Conservation (phyloP, 2,888 invertebrate genomes). For the Therioaphis trifolii region DNA sequence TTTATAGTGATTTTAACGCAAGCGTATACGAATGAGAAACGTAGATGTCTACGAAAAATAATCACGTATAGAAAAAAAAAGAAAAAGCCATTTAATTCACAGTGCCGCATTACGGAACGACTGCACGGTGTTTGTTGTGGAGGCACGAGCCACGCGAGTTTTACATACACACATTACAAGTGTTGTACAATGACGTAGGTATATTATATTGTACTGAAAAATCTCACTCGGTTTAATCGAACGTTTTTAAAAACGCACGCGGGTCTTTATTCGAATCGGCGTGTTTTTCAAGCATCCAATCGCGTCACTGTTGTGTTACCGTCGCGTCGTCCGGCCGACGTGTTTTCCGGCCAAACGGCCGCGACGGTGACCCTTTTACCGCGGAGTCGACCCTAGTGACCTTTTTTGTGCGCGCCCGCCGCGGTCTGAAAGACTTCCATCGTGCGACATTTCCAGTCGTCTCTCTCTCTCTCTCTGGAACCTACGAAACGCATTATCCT, state of each 20-base stretch:
- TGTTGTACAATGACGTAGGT: no score
- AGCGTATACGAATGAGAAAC: no score
- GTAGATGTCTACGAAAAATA: no score
- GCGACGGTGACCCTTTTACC: slow-evolving; percentile 10
- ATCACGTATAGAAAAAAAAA: no score
- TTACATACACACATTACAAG: no score
- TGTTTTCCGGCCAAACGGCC: no score
- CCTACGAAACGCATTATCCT: background rate
- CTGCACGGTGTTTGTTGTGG: background rate
- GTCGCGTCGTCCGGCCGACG: no score
- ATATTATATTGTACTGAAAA: no score
- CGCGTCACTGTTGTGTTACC: background rate
- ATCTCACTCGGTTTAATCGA: no score
- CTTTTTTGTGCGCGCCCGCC: slow-evolving; percentile 27
- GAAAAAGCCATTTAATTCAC: no score
- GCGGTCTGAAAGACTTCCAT: slow-evolving; percentile 14
- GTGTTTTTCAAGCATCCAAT: background rate
- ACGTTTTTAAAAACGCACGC: background rate
- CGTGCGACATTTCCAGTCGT: slow-evolving; percentile 38
- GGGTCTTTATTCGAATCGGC: background rate
- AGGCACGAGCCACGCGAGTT: background rate
- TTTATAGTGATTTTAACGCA: no score
- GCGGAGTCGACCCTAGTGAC: slow-evolving; percentile 17
- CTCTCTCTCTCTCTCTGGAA: background rate
- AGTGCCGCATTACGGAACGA: no score